phyloP scores from a whole-genome alignment of 2,797 vertebrate genomes.

The Clarias platycephalus region DNA sequence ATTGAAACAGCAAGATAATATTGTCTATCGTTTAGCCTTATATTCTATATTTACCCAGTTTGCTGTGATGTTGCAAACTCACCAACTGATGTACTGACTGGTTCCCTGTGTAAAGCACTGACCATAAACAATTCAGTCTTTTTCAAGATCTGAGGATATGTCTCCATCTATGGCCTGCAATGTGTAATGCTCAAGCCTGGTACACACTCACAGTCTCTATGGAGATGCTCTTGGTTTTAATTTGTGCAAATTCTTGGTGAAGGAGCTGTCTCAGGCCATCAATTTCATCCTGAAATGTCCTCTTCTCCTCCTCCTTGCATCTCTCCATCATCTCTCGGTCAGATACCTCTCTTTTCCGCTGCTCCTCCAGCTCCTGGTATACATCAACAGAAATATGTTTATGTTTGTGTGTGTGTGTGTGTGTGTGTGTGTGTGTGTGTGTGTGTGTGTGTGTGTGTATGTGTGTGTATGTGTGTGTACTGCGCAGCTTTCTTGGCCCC shows the following conservation, averaged over 20 bases:
- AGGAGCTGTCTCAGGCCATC: conserved; percentile 67
- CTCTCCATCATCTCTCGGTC: conserved; percentile 64
- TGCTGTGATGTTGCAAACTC: neutral
- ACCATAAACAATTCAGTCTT: neutral
- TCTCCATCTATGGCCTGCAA: conserved; percentile 61
- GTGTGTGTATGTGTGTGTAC: neutral
- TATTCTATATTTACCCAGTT: neutral
- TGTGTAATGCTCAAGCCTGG: neutral
- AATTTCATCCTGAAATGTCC: conserved; percentile 68
- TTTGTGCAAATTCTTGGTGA: conserved; percentile 64
- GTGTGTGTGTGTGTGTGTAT: too few relatives aligned
- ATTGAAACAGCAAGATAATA: neutral
- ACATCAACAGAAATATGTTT: neutral
- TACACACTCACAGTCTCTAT: conserved; percentile 68
- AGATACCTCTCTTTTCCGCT: conserved; percentile 59
- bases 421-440: neutral
- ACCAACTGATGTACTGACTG: neutral
- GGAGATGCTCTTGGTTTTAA: conserved; percentile 65
- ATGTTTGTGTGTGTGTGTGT: neutral
- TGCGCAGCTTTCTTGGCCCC: conserved; percentile 24
- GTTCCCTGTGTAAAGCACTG: neutral
- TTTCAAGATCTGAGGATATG: conserved; percentile 47
- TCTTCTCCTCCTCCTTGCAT: conserved; percentile 74
- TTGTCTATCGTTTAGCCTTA: neutral
- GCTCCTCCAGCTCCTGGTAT: conserved; percentile 64